Evolutionary conservation across 2,888 invertebrate genomes (phyloP), one percentile per base, ranked within the genome.

Genomic region (Acheta domesticus): DNA sequence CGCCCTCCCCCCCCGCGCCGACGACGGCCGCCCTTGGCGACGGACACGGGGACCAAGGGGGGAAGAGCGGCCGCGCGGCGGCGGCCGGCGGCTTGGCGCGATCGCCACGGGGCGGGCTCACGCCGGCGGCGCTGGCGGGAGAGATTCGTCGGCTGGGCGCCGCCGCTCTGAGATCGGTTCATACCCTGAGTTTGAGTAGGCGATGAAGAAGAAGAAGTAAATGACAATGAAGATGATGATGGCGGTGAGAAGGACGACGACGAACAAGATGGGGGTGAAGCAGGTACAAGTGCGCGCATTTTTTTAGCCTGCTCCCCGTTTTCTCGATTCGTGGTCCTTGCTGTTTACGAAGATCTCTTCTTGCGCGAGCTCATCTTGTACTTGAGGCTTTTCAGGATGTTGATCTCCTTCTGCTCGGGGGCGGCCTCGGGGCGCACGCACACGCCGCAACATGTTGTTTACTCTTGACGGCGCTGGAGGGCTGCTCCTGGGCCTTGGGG

Each of bases 321-420:
- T 84, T 88, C 87, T 82, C 88, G 87, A 83, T 89, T 87, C n/a
- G 90, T 91, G n/a, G 84, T 91, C 91, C 86, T 90, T 91, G 84
- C 87, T 88, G 85, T 91, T 90, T 1, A 91, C 90, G 84, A 91
- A 90, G 83, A 91, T 90, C 85, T 90, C 89, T 82, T 91, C 81
- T 87, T 88, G 48, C 91, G 89, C 82, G 90, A 89, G 80, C 89
- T 89, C 92, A 93, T 91, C 87, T 93, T 93, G 85, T 92, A 93
- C 85, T 93, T 93, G 16, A 93, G 86, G 77, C 91, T 91, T 86
- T 91, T 92, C 77, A 93, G 86, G 80, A 93, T 90, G 86, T 93
- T 93, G 85, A 76, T 76, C 20, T 76, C 49, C 48, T 76, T 76
- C 23, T 75, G 75, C 12, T 76, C 76, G 19, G 21, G 36, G 16